A percentile compares a stretch with the other conserved stretches of the same genome.
Evolutionary conservation across 2,888 invertebrate species (phyloP).

Genomic region (Leptinotarsa peninsularis): DNA sequence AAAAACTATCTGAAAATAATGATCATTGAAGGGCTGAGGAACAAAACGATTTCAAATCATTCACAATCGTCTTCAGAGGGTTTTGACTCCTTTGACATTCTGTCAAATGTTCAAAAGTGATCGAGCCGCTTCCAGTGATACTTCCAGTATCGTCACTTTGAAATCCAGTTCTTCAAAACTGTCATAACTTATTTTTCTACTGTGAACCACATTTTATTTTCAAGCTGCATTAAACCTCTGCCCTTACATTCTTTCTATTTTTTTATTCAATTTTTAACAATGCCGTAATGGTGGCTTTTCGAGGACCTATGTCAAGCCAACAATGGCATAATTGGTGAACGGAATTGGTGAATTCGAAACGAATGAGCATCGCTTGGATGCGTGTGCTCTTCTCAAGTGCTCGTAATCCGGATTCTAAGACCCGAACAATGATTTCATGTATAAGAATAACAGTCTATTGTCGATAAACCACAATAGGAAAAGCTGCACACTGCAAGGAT

Average conservation of each 20-base stretch:
- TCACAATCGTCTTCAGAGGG: too few species aligned
- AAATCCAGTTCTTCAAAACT: too few species aligned
- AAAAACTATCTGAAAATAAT: too few species aligned
- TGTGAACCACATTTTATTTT: too few species aligned
- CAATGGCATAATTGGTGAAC: slow-evolving; percentile 59
- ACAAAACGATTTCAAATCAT: too few species aligned
- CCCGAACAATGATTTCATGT: slow-evolving; percentile 35
- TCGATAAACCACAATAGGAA: slow-evolving; percentile 31
- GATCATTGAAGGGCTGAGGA: too few species aligned
- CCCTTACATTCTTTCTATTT: background rate
- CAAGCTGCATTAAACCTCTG: too few species aligned
- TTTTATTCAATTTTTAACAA: slow-evolving; percentile 46
- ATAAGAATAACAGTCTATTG: slow-evolving; percentile 38
- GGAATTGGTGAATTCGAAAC: slow-evolving; percentile 56
- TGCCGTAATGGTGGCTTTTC: slow-evolving; percentile 54
- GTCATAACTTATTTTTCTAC: too few species aligned
- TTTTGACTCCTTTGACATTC: too few species aligned
- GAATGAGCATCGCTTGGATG: slow-evolving; percentile 60
- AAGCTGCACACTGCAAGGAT: slow-evolving; percentile 29
- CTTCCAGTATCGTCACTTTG: too few species aligned
- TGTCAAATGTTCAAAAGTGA: too few species aligned
- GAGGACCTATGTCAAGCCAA: slow-evolving; percentile 54
- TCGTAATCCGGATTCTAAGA: slow-evolving; percentile 52
- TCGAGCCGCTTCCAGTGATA: too few species aligned
- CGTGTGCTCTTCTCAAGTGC: slow-evolving; percentile 48